Conservation (phyloP, 2,113 vertebrate genomes). For the Clarias batrachus region DNA sequence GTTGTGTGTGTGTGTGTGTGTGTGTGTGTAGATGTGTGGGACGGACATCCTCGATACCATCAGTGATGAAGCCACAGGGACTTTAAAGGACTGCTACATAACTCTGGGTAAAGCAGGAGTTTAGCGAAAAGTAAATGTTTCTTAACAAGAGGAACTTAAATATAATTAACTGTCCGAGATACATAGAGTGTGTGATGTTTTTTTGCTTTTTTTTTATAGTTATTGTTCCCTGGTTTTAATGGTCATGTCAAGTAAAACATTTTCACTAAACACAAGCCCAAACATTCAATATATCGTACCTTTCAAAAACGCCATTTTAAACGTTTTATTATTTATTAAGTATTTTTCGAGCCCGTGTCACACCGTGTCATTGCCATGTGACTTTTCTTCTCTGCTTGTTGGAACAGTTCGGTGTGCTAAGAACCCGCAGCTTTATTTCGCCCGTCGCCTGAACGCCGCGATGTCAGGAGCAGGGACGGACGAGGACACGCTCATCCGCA, state of each 20-base stretch:
- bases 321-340: not conserved
- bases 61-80: constrained; percentile 72
- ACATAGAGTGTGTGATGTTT: not conserved
- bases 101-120: constrained; percentile 64
- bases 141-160: not conserved
- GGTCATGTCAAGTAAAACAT: too few species aligned
- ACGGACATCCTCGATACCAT: constrained; percentile 76
- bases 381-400: not conserved
- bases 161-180: not conserved
- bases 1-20: constrained; percentile 1
- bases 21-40: constrained; percentile 66
- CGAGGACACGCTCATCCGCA: constrained; percentile 84
- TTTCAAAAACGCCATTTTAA: not conserved
- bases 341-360: not conserved
- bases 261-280: too few species aligned
- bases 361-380: not conserved
- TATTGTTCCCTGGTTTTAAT: too few species aligned
- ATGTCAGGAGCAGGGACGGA: constrained; percentile 89
- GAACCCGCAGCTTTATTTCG: constrained; percentile 89
- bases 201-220: too few species aligned
- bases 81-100: constrained; percentile 76
- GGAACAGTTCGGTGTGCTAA: constrained; percentile 78
- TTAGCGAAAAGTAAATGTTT: not conserved
- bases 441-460: constrained; percentile 81
- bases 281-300: not conserved